Evolutionary conservation across 2,888 invertebrate species (phyloP), one percentile per base, ranked within the genome.

Genomic region (Nephrotoma flavescens): DNA sequence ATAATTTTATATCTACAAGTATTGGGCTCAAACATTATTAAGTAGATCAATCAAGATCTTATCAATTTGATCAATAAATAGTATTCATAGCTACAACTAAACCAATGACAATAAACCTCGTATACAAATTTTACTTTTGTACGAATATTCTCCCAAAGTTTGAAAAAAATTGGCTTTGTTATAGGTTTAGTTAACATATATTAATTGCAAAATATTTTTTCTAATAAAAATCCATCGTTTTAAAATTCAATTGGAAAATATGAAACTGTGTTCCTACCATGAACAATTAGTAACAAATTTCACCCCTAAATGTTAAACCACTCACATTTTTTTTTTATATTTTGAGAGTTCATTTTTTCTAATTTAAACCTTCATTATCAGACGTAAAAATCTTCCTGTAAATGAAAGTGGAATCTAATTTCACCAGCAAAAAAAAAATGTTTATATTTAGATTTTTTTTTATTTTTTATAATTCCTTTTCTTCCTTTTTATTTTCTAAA

Each of bases 291-390:
- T 2, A 84, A 42, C 41, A 42, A 42, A 42, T 31, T 31, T 84
- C 84, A 84, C 84, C 84, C 84, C 84, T 84, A 31, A 31, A 31
- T 31, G 31, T 31, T 42, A 42, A 41, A 15, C 84, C n/a, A 84
- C n/a, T 42, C 42, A 0, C 6, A 42, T 84, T 12, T 41, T 19
- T n/a, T 83, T 84, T 12, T 71, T 71, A 2, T n/a, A 84, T 42
- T 84, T 42, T 42, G 42, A 41, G 42, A 84, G 84, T 31, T 31
- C 71, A 71, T 84, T 42, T 84, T 84, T 84, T 84, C 15, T 84
- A 84, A 84, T 42, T 84, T 84, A 42, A 84, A 42, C 84, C 84
- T 84, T 84, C 84, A 84, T 84, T 84, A 42, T 84, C 84, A 84
- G 84, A 84, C 42, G 84, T 84, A n/a, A 84, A 42, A 42, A 84